phyloP scores from a whole-genome alignment of 2,113 vertebrate species.

The Chrysemys picta region DNA sequence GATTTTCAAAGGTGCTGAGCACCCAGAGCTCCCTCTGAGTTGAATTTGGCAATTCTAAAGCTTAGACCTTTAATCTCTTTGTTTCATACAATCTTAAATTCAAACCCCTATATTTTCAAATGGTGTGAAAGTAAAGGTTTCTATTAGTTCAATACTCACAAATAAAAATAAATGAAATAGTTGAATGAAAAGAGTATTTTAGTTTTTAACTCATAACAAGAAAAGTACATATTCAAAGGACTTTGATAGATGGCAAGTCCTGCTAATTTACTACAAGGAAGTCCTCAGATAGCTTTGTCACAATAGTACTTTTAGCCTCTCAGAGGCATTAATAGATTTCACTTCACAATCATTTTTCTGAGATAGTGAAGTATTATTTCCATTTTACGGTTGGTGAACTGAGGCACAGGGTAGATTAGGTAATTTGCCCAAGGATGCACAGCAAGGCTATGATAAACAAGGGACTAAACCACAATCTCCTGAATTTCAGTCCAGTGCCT shows the following conservation, averaged over 20 bases:
- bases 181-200: background rate
- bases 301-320: background rate
- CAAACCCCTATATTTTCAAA: slow-evolving; percentile 34
- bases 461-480: background rate
- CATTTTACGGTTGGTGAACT: background rate
- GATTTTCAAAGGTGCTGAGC: slow-evolving; percentile 19
- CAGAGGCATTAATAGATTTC: background rate
- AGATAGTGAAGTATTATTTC: background rate
- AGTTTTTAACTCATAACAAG: background rate
- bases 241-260: background rate
- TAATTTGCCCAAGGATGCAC: background rate
- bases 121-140: background rate
- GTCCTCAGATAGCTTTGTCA: background rate
- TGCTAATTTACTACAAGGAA: background rate
- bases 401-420: background rate
- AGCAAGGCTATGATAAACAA: background rate
- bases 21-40: background rate
- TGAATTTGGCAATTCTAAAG: background rate
- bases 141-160: background rate
- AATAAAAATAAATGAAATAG: background rate
- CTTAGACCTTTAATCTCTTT: slow-evolving; percentile 16
- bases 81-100: slow-evolving; percentile 20
- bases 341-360: background rate
- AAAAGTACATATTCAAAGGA: fast-evolving
- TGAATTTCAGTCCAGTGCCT: background rate